These are phyloP conservation scores for Melanaphis sacchari DNA, from an alignment of 1,140 invertebrate species.

Conservation along the genomic window DNA sequence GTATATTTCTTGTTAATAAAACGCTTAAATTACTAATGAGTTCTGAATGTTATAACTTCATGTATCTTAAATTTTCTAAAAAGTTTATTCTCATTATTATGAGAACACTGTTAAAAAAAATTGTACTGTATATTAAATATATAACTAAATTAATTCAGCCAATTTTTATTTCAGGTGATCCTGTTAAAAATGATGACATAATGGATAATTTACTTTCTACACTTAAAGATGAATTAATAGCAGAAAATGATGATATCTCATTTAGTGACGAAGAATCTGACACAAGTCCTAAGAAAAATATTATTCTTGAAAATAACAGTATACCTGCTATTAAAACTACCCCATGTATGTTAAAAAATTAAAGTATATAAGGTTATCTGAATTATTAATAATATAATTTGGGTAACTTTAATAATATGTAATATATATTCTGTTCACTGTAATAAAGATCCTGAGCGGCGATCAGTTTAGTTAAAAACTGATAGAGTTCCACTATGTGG, in stretches of 20 bases:
- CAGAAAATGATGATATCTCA: conserved; percentile 38
- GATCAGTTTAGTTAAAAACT: neutral
- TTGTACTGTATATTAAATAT: neutral
- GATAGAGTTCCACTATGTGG: too few relatives aligned
- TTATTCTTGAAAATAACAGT: conserved; percentile 41
- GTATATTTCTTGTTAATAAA: neutral
- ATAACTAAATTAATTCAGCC: neutral
- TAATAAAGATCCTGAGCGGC: neutral
- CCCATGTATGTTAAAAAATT: conserved; percentile 12
- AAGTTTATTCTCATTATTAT: neutral
- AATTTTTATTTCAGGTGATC: conserved; percentile 29
- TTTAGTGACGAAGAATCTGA: conserved; percentile 54
- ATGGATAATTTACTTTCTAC: conserved; percentile 34
- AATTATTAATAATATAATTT: neutral
- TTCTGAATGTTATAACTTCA: neutral
- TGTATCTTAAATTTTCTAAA: neutral
- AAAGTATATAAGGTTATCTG: neutral
- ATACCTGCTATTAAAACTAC: neutral
- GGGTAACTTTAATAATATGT: neutral
- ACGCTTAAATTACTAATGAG: neutral
- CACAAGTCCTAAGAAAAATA: conserved; percentile 36
- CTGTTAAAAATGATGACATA: conserved; percentile 43
- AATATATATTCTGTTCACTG: neutral
- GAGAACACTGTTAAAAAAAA: neutral
- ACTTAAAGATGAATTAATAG: conserved; percentile 20